These are phyloP conservation scores for Galeruca laticollis DNA, from an alignment of 2,888 invertebrate genomes.

Conservation along the genomic window DNA sequence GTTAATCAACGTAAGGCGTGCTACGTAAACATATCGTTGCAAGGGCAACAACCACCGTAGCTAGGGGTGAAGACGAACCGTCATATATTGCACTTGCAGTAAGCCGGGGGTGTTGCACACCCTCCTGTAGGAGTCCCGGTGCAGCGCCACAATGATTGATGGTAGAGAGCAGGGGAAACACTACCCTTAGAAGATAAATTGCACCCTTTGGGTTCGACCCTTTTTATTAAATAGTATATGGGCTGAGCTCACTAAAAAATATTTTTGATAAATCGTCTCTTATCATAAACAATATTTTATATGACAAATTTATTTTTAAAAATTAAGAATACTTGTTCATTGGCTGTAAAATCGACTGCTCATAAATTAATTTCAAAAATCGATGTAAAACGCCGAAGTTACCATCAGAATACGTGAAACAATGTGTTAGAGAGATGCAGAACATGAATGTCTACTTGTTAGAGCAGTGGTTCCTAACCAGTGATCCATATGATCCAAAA, in stretches of 20 bases:
- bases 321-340: no score
- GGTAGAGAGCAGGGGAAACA: constrained; percentile 64
- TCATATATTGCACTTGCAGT: constrained; percentile 63
- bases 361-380: no score
- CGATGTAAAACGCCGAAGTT: no score
- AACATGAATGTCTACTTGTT: no score
- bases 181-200: constrained; percentile 66
- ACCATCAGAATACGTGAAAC: no score
- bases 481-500: no score
- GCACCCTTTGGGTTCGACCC: constrained; percentile 63
- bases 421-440: no score
- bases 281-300: no score
- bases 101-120: constrained; percentile 51
- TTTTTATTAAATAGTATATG: constrained; percentile 36
- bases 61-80: constrained; percentile 49
- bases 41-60: constrained; percentile 22
- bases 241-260: constrained; percentile 2
- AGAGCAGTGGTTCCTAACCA: no score
- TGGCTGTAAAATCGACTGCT: no score
- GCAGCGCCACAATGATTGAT: constrained; percentile 66
- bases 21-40: constrained; percentile 7
- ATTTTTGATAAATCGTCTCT: background rate
- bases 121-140: constrained; percentile 53
- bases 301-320: no score
- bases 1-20: constrained; percentile 27